Percentiles rank a stretch among this genome's conserved stretches.
These are phyloP conservation scores for Bradysia coprophila DNA, from an alignment of 1,140 invertebrate genomes.

Conservation along the genomic window DNA sequence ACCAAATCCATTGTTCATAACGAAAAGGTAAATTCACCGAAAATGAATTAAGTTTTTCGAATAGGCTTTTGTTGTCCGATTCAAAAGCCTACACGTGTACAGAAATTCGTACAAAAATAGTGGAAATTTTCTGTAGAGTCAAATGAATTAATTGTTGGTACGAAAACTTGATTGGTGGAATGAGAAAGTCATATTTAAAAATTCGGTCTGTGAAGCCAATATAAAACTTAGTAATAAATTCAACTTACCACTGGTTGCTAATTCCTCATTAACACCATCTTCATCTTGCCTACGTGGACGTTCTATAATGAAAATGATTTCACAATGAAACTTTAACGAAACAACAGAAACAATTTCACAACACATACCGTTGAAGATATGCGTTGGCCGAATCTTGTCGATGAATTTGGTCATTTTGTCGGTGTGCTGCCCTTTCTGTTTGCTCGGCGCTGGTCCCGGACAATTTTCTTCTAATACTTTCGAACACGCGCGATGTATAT, in stretches of 20 bases:
- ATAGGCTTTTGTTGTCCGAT: too few species aligned
- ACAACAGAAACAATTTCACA: not conserved
- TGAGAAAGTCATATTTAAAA: too few species aligned
- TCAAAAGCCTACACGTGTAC: too few species aligned
- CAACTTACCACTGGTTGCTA: conserved; percentile 11
- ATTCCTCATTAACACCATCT: conserved; percentile 14
- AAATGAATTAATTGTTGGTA: too few species aligned
- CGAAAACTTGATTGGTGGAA: too few species aligned
- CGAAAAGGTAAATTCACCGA: too few species aligned
- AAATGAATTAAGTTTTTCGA: too few species aligned
- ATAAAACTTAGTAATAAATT: too few species aligned
- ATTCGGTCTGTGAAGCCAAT: too few species aligned
- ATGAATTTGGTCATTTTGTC: conserved; percentile 54
- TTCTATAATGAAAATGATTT: conserved; percentile 20
- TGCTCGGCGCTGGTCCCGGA: conserved; percentile 49
- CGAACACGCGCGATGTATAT: conserved; percentile 72
- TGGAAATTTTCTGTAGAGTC: too few species aligned
- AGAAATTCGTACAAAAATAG: too few species aligned
- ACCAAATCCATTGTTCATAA: too few species aligned
- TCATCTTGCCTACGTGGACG: conserved; percentile 22
- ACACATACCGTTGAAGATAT: conserved; percentile 14
- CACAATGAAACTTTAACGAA: not conserved
- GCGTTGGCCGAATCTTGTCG: conserved; percentile 42
- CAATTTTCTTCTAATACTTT: conserved; percentile 68
- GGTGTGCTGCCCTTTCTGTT: conserved; percentile 38